Evolutionary conservation across 2,113 vertebrate species (phyloP).

Genomic region (Shinisaurus crocodilurus): DNA sequence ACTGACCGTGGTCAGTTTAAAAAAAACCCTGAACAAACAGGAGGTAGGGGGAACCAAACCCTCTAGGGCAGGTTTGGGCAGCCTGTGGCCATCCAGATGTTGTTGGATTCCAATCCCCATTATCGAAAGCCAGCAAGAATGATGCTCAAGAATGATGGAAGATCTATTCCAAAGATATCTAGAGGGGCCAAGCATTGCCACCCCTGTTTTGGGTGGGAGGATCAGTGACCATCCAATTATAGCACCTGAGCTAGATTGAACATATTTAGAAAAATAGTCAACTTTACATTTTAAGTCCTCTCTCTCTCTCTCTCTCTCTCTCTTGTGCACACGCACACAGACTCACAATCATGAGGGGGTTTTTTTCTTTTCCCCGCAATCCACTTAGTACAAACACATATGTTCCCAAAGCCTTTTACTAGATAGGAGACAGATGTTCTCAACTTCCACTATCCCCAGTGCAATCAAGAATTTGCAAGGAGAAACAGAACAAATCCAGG

Average conservation of each 20-base stretch:
- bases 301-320: neutral
- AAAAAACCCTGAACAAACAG: slow-evolving; percentile 4
- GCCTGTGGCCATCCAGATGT: neutral
- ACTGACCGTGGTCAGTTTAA: slow-evolving; percentile 23
- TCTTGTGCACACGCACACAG: slow-evolving; percentile 33
- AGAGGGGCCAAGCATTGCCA: neutral
- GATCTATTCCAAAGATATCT: neutral
- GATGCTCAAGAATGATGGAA: neutral
- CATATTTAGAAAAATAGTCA: slow-evolving; percentile 45
- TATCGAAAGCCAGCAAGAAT: neutral
- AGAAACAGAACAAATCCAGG: slow-evolving; percentile 4
- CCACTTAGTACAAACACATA: slow-evolving; percentile 41
- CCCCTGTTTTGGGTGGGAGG: neutral
- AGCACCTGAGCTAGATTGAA: slow-evolving; percentile 33
- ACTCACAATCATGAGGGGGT: slow-evolving; percentile 22
- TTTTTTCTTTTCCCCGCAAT: slow-evolving; percentile 6
- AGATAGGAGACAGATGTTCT: slow-evolving; percentile 53
- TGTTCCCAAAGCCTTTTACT: slow-evolving; percentile 50
- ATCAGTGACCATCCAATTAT: slow-evolving; percentile 30
- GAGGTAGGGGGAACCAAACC: neutral
- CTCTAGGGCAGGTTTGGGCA: slow-evolving; percentile 12
- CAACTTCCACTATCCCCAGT: slow-evolving; percentile 18
- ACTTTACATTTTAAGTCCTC: slow-evolving; percentile 17
- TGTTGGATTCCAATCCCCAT: neutral
- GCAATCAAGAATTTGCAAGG: slow-evolving; percentile 36